Conservation (phyloP, 2,888 invertebrate genomes). For the Spicauda simplicius region DNA sequence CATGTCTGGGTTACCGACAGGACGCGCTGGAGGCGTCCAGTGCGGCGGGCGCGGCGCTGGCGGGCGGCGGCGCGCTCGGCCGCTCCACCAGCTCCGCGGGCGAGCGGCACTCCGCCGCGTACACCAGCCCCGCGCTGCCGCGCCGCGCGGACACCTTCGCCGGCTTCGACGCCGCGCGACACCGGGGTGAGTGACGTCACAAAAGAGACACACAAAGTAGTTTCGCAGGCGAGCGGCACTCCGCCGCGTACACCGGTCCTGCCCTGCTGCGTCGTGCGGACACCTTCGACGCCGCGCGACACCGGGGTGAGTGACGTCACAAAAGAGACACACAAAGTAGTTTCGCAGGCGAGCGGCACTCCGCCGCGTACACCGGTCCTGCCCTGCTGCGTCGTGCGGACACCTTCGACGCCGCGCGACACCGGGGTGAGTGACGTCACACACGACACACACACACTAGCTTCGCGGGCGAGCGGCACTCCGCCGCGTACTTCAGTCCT, state of each 20-base stretch:
- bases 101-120: conserved; percentile 93
- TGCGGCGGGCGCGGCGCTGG: conserved; percentile 49
- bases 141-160: conserved; percentile 98
- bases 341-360: too few relatives aligned
- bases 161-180: conserved; percentile 90
- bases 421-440: too few relatives aligned
- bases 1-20: conserved; percentile 60
- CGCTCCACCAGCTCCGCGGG: conserved; percentile 97
- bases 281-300: conserved; percentile 90
- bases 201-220: too few relatives aligned
- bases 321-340: too few relatives aligned
- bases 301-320: too few relatives aligned
- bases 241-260: conserved; percentile 86
- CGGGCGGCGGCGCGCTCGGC: conserved; percentile 88
- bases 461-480: too few relatives aligned
- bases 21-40: conserved; percentile 91
- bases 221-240: too few relatives aligned
- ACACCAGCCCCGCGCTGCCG: conserved; percentile 94
- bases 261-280: conserved; percentile 96
- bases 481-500: conserved; percentile 86
- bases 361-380: conserved; percentile 86
- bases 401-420: conserved; percentile 90
- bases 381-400: conserved; percentile 96
- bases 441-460: background rate
- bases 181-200: background rate